Base-by-base conservation (phyloP, 2,888 invertebrate species). In the Magallana nippona region DNA sequence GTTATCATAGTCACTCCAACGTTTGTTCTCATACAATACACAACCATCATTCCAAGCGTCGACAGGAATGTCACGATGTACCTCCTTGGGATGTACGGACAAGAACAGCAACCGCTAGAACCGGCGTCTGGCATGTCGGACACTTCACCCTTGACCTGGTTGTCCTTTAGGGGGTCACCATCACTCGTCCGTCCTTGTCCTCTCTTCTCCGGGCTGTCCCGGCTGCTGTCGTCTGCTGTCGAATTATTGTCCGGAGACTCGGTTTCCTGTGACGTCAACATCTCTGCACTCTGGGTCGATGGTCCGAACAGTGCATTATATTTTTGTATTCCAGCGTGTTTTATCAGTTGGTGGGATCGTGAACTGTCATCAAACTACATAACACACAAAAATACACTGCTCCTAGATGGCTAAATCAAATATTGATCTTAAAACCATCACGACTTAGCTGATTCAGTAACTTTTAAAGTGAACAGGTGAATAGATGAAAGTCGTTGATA, bases 11-110 rank as follows among this genome's bases (percentile, higher is more conserved):
- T 92, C 2, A 93, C 90, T 2, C 92, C 93, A 10, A 94, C 87
- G 85, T 93, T 94, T 55, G 93, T 93, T 81, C 94, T 86, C 93
- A 92, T 92, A 22, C 92, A 90, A 83, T 93, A 91, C 0, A 90
- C 85, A 27, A 93, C 84, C 57, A 93, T 79, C 93, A 93, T 93
- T 5, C 93, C 94, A 0, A 92, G n/a, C 17, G 89, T 90, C 32
- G 90, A 85, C 82, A 93, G 60, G 1, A 88, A 81, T 1, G 91
- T 86, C 44, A 91, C 87, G 19, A 91, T 82, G 83, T 90, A 91
- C 2, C 93, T 90, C 81, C 89, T 88, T 3, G 92, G 92, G 13
- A 89, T 56, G 77, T 88, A 87, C 27, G 22, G 27, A 22, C 15
- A 19, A 11, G 71, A 71, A 79, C 84, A 88, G 2, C 57, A 56